These are phyloP conservation scores for Pomacea maculata DNA, from an alignment of 1,140 invertebrate species.

Conservation along the genomic window DNA sequence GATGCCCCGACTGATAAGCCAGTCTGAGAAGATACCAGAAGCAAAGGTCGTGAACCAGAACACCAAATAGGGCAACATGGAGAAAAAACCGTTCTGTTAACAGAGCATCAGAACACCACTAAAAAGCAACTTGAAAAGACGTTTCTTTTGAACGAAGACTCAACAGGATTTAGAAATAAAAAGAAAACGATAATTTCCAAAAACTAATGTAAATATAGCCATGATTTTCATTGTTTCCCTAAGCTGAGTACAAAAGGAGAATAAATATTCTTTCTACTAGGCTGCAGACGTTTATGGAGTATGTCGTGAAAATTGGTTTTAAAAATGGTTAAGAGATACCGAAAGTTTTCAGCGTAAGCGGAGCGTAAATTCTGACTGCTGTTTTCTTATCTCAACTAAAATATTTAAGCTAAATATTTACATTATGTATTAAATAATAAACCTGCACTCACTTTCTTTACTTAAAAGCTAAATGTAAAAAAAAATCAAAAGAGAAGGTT, in stretches of 20 bases:
- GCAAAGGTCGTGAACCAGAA: constrained; percentile 82
- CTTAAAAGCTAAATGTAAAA: too few relatives aligned
- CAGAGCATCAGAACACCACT: neutral
- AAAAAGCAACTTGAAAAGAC: constrained; percentile 65
- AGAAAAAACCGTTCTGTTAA: constrained; percentile 84
- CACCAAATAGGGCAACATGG: constrained; percentile 86
- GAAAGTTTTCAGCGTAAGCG: too few relatives aligned
- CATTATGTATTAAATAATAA: too few relatives aligned
- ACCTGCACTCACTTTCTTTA: too few relatives aligned
- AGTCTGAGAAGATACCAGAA: constrained; percentile 83
- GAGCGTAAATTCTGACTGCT: too few relatives aligned
- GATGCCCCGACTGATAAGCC: too few relatives aligned
- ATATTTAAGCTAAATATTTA: too few relatives aligned
- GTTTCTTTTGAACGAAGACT: neutral
- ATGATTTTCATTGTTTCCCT: neutral
- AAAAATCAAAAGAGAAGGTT: too few relatives aligned
- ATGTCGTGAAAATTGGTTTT: too few relatives aligned
- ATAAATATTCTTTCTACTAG: neutral
- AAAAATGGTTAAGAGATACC: too few relatives aligned
- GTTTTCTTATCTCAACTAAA: too few relatives aligned
- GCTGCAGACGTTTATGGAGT: too few relatives aligned
- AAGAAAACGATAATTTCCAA: neutral
- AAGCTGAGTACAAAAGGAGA: neutral
- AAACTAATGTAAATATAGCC: neutral
- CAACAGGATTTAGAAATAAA: neutral